Base-by-base conservation (phyloP, 2,797 vertebrate species). In the Cirrhinus mrigala region DNA sequence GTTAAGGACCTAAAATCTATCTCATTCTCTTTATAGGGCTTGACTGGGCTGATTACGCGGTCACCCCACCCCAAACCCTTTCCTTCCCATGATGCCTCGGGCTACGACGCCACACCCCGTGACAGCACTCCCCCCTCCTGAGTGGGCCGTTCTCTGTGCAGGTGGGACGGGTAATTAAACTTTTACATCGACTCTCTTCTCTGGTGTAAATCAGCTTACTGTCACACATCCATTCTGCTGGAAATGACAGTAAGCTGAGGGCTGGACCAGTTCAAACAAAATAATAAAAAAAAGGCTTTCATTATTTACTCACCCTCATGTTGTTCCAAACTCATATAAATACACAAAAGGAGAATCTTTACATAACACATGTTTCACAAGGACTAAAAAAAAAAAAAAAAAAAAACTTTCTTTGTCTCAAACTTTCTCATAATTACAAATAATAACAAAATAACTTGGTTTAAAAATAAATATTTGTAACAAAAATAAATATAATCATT, bases 141-240 rank as follows among this genome's bases (percentile, higher is more conserved):
- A 91, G 87, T 83, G 62, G 85, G 85, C 75, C 74, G 89, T 83
- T 86, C 89, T 86, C 85, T 88, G 86, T 18, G 86, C 91, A 92
- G 91, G 90, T 94, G 92, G 90, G 89, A 93, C 91, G 86, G 52
- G 88, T 91, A 91, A 90, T 90, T 91, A 90, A 78, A 93, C 89
- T 90, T 91, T 87, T 89, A 89, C 84, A 86, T 84, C 88, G 37
- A 69, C 73, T 3, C 1, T 92, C 52, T 90, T 90, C 87, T 88
- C 87, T 89, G 78, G 66, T 80, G 86, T 91, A 92, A 93, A 93
- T 93, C 90, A 91, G 60, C 87, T 20, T 44, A 33, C 85, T 91
- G 88, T 89, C 88, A 91, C 37, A 69, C 64, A 85, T 58, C 3
- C 37, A 70, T 24, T 66, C 73, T 70, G 73, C 20, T 52, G 79